Evolutionary conservation across 2,888 invertebrate species (phyloP), one percentile per base, ranked within the genome.

Genomic region (Chydorus sphaericus): DNA sequence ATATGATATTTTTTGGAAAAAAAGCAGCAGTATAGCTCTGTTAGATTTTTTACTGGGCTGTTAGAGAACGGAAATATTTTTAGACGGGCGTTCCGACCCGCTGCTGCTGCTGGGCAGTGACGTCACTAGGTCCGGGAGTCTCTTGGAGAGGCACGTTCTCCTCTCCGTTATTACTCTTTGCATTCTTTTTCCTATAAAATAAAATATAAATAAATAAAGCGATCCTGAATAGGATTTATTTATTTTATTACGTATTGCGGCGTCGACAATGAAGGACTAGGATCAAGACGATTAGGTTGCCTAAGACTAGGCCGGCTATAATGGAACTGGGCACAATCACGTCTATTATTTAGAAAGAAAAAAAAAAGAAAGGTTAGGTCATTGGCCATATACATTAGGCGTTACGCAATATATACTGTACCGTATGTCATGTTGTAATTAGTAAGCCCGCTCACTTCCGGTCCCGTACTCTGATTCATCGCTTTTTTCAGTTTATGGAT

Each of bases 241-340:
- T 20, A 16, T 4, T 39, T 16, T 23, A 23, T 23, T 44, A 44
- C 44, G 26, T 44, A 28, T 44, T 44, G 44, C 44, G 52, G n/a
- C 52, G 52, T 11, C 52, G 31, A 36, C 52, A 52, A 36, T 36
- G 52, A 18, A 52, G 16, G n/a, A 52, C 31, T 8, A 23, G 36
- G 6, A 33, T 23, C 33, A 52, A 31, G 26, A 52, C 36, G 52
- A 52, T 14, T 1, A 52, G 33, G 26, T 52, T 52, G 4, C 52
- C 52, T 7, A 52, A 4, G 18, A 52, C 16, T 1, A 52, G 36
- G 18, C 31, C 52, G 2, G 33, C 52, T 18, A 52, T 52, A 10
- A 52, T 52, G 36, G 36, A 26, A 6, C 36, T 36, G 11, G 52
- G 52, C 11, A 52, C 31, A 11, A 52, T 36, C n/a, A 33, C 33